phyloP scores from a whole-genome alignment of 2,113 vertebrate genomes.

The Serinus canaria region DNA sequence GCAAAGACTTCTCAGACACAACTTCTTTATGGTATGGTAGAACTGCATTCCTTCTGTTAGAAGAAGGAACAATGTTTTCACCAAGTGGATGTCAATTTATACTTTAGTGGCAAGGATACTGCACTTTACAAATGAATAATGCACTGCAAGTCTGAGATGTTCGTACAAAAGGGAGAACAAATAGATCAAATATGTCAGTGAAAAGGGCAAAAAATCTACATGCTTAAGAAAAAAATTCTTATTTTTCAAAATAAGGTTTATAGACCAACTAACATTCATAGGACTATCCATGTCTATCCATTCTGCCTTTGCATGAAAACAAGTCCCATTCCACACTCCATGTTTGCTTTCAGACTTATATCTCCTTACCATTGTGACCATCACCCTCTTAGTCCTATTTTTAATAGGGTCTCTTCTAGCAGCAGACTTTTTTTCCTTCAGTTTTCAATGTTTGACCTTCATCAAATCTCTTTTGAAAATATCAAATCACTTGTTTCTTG shows the following conservation, averaged over 20 bases:
- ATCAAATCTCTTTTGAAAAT: background rate
- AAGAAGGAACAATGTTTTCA: background rate
- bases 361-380: background rate
- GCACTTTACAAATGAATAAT: background rate
- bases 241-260: background rate
- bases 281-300: background rate
- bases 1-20: background rate
- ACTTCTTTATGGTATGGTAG: background rate
- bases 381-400: background rate
- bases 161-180: background rate
- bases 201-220: background rate
- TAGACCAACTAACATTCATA: background rate
- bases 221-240: background rate
- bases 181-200: fast-evolving
- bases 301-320: background rate
- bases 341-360: background rate
- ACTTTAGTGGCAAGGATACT: background rate
- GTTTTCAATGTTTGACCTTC: background rate
- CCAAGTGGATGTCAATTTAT: background rate
- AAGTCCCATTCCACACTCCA: background rate
- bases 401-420: background rate
- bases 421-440: background rate
- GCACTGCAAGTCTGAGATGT: background rate
- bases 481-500: background rate
- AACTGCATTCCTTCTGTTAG: background rate